Evolutionary conservation across 2,888 invertebrate species (phyloP).

Genomic region (Isotomurus palustris): DNA sequence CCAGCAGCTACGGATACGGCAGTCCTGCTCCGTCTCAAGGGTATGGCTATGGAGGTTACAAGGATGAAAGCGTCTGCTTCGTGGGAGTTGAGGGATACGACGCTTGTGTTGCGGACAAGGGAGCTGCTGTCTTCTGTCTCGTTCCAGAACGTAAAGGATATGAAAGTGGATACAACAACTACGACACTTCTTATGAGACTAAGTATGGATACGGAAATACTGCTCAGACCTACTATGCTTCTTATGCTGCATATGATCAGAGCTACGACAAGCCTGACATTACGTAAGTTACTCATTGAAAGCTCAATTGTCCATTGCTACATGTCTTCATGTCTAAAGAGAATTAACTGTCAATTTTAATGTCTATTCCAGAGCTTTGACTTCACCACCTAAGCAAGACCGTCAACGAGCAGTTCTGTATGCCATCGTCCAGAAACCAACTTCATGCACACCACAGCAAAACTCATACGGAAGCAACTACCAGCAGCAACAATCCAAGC

Average conservation of each 20-base stretch:
- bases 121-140: slow-evolving; percentile 41
- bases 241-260: slow-evolving; percentile 19
- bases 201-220: slow-evolving; percentile 17
- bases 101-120: slow-evolving; percentile 44
- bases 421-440: slow-evolving; percentile 36
- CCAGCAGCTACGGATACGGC: slow-evolving; percentile 14
- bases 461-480: slow-evolving; percentile 33
- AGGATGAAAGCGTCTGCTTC: slow-evolving; percentile 39
- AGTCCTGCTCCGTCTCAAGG: slow-evolving; percentile 11
- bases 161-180: slow-evolving; percentile 3
- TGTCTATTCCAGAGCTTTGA: slow-evolving; percentile 23
- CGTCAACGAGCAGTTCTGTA: slow-evolving; percentile 37
- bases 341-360: slow-evolving; percentile 4
- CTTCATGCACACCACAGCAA: slow-evolving; percentile 24
- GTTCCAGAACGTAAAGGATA: slow-evolving; percentile 27
- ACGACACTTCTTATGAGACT: slow-evolving; percentile 1
- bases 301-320: slow-evolving; percentile 3
- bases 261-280: slow-evolving; percentile 38
- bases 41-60: slow-evolving; percentile 23
- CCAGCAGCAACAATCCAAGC: slow-evolving; percentile 34
- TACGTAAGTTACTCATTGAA: slow-evolving; percentile 24
- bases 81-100: slow-evolving; percentile 44
- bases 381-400: slow-evolving; percentile 20
- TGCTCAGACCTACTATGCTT: slow-evolving; percentile 17
- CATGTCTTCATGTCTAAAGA: too few species aligned